These are phyloP conservation scores for Glaucomys volans DNA, from an alignment of 2,113 vertebrate genomes.

Conservation along the genomic window DNA sequence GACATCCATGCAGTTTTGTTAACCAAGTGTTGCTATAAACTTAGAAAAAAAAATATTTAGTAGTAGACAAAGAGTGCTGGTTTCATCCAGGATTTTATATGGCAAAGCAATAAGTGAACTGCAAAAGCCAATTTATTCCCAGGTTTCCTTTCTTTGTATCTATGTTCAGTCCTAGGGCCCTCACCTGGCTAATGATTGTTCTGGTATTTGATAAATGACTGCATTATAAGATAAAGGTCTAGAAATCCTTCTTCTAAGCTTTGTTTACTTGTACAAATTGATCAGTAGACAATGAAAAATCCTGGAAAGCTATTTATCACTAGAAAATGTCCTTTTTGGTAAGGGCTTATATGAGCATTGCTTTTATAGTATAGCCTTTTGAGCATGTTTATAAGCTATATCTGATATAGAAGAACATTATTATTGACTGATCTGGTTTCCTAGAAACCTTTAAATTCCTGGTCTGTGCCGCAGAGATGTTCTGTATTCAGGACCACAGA, in stretches of 20 bases:
- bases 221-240: slow-evolving; percentile 43
- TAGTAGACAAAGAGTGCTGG: slow-evolving; percentile 14
- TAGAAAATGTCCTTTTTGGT: not conserved
- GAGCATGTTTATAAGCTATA: slow-evolving; percentile 22
- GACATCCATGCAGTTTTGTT: not conserved
- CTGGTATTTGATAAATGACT: slow-evolving; percentile 40
- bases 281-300: slow-evolving; percentile 37
- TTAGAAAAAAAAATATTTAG: slow-evolving; percentile 39
- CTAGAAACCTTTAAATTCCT: slow-evolving; percentile 41
- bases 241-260: slow-evolving; percentile 8
- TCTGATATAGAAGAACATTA: not conserved
- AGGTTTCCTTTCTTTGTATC: slow-evolving; percentile 15
- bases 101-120: not conserved
- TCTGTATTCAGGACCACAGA: slow-evolving; percentile 47
- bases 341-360: not conserved
- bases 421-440: slow-evolving; percentile 55
- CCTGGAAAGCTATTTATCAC: not conserved
- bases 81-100: not conserved
- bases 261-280: slow-evolving; percentile 32
- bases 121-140: not conserved
- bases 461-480: slow-evolving; percentile 3
- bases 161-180: not conserved
- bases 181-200: not conserved
- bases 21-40: not conserved
- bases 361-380: slow-evolving; percentile 36